Evolutionary conservation across 2,888 invertebrate genomes (phyloP), one percentile per base, ranked within the genome.

Genomic region (Noctua pronuba): DNA sequence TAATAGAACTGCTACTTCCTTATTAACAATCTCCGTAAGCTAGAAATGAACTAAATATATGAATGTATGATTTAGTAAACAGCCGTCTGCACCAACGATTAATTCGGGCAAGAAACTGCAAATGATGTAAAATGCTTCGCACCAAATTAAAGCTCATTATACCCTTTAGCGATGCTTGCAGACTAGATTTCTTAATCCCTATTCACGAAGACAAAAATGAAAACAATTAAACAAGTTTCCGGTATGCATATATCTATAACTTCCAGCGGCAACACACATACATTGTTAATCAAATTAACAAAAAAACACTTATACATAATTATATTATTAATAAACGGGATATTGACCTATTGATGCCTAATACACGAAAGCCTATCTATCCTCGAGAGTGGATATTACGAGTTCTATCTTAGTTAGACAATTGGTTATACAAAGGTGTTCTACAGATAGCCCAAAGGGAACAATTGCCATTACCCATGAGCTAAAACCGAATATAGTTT

Each of bases 1-100:
- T 77, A 55, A 77, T 85, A 76, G 72, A 75, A 80, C 75, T 58
- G 68, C 70, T 82, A 66, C 75, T 86, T 86, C 86, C 86, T 77
- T 82, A 72, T 85, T 85, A 81, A 76, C 74, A 74, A 58, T 73
- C 77, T 55, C 55, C 13, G 49, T 71, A 38, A 31, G 60, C 24
- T 49, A 73, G 62, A 83, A 67, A 55, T 58, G 16, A 76, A 44
- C 21, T 58, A 76, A 31, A 77, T 21, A 74, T 28, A 44, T 44
- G 16, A 44, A 35, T 35, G 21, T 74, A 44, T 44, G 21, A 44
- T 74, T 10, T 58, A 21, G n/a, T 31, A 58, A n/a, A n/a, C 21
- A 55, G 5, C 41, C 31, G 13, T 55, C 41, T 13, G 41, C 13
- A n/a, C 21, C 8, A 41, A 31, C 41, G 41, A 31, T 74, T 41